Percentiles rank a stretch among this genome's conserved stretches.
Evolutionary conservation across 2,797 vertebrate species (phyloP).

Genomic region (Megalops cyprinoides): DNA sequence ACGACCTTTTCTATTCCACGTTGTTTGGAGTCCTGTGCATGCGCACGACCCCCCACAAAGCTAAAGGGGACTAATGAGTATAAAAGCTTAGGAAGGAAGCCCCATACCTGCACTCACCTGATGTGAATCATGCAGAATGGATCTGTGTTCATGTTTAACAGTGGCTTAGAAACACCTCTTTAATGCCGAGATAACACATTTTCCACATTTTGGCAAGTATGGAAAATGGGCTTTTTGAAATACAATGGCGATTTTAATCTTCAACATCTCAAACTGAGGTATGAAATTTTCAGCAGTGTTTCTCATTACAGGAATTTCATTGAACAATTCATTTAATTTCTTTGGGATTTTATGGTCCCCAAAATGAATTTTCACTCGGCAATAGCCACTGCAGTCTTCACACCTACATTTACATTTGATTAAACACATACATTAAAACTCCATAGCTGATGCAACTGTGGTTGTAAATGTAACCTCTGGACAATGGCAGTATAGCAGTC

Average conservation of each 20-base stretch:
- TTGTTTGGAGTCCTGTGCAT: background rate
- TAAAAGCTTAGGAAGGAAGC: no score
- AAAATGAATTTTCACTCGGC: background rate
- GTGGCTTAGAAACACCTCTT: background rate
- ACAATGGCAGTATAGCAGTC: no score
- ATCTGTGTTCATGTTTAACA: background rate
- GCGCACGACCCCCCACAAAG: background rate
- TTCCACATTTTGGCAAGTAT: background rate
- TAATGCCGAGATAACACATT: background rate
- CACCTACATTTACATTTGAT: no score
- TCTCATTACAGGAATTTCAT: background rate
- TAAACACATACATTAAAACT: no score
- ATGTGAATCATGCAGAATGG: background rate
- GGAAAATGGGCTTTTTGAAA: background rate
- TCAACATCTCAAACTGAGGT: no score
- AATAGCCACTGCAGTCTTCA: background rate
- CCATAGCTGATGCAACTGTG: no score
- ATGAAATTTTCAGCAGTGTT: background rate
- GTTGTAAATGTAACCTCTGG: no score
- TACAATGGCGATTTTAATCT: background rate
- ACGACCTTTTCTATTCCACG: background rate
- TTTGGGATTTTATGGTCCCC: background rate
- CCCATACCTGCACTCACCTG: background rate
- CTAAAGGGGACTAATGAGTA: no score
- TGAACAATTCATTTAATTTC: background rate